These are phyloP conservation scores for Sipunculus nudus DNA, from an alignment of 2,888 invertebrate genomes.

Conservation along the genomic window DNA sequence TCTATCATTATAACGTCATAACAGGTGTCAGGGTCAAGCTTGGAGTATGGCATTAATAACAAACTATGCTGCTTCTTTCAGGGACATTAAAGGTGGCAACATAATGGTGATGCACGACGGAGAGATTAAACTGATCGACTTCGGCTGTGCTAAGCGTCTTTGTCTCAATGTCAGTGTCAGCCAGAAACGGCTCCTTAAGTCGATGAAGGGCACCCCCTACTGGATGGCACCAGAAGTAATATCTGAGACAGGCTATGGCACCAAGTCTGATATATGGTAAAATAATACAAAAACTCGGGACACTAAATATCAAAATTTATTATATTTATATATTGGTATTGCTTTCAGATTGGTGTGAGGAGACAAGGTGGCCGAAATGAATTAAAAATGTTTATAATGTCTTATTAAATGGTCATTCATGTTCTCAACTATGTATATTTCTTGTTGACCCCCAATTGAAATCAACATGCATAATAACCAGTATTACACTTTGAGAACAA, in stretches of 20 bases:
- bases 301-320: background rate
- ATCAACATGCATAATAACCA: no score
- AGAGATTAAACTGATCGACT: conserved; percentile 66
- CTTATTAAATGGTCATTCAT: no score
- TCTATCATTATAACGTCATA: no score
- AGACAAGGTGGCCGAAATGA: no score
- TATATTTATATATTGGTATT: background rate
- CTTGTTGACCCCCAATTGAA: no score
- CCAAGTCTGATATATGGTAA: conserved; percentile 67
- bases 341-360: no score
- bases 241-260: conserved; percentile 65
- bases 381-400: no score
- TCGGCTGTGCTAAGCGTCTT: conserved; percentile 67
- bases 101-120: conserved; percentile 66
- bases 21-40: no score
- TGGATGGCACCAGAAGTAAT: conserved; percentile 68
- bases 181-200: conserved; percentile 59
- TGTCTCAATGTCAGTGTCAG: conserved; percentile 58
- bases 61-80: conserved; percentile 38
- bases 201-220: conserved; percentile 66
- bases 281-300: no score
- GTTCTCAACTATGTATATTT: no score
- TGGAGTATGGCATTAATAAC: no score
- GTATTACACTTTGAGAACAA: no score
- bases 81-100: conserved; percentile 67